A percentile compares a stretch with the other conserved stretches of the same genome.
These are phyloP conservation scores for Pollachius pollachius DNA, from an alignment of 2,113 vertebrate genomes.

Conservation along the genomic window DNA sequence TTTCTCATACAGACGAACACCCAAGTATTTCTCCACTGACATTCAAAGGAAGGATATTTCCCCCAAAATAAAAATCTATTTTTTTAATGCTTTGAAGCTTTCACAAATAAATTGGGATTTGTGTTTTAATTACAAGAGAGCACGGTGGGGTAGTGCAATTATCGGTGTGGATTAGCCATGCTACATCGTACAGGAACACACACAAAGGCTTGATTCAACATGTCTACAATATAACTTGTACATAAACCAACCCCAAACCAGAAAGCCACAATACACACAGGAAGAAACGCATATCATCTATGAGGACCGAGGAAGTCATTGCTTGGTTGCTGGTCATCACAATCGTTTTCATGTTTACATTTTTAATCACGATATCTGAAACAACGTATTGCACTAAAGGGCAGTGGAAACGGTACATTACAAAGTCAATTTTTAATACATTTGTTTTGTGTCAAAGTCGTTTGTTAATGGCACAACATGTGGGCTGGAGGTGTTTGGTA, in stretches of 20 bases:
- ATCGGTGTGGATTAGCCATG: constrained; percentile 47
- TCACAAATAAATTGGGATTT: neutral
- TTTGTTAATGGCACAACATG: constrained; percentile 36
- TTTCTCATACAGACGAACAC: neutral
- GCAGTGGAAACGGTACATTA: constrained; percentile 18
- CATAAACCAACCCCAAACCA: constrained; percentile 25
- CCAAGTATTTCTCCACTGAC: constrained; percentile 29
- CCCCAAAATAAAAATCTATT: constrained; percentile 7
- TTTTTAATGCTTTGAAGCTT: constrained; percentile 21
- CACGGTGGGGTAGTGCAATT: constrained; percentile 52
- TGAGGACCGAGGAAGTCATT: constrained; percentile 1
- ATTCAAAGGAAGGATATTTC: neutral
- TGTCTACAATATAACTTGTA: constrained; percentile 13
- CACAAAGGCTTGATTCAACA: constrained; percentile 23
- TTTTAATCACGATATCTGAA: constrained; percentile 24
- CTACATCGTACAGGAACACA: constrained; percentile 31
- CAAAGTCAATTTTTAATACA: constrained; percentile 41
- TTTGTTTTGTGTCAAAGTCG: constrained; percentile 25
- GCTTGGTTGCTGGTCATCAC: neutral
- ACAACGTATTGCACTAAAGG: neutral
- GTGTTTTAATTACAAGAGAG: constrained; percentile 33
- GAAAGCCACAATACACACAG: constrained; percentile 28
- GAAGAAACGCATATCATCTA: constrained; percentile 17
- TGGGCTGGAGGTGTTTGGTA: constrained; percentile 44
- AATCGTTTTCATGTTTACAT: constrained; percentile 7